Conservation (phyloP, 2,113 vertebrate species). For the Arenaria interpres region DNA sequence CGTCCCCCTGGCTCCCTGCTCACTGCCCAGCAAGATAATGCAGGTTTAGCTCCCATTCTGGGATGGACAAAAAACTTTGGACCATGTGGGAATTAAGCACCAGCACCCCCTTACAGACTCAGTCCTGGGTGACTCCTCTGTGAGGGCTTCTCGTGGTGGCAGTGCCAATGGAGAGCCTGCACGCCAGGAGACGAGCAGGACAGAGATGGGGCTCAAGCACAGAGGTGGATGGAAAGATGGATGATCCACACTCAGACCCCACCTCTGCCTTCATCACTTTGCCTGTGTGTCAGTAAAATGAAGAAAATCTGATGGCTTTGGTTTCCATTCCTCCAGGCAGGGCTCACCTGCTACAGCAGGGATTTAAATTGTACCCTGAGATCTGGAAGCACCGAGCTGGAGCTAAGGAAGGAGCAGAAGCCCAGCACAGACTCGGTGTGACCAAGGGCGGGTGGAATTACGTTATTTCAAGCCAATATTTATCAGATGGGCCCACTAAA, state of each 20-base stretch:
- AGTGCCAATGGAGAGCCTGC: not conserved
- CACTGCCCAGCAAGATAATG: not conserved
- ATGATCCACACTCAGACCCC: not conserved
- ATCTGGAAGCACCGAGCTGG: not conserved
- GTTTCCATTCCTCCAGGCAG: not conserved
- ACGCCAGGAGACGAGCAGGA: not conserved
- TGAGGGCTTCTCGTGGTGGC: not conserved
- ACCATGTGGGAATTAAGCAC: not conserved
- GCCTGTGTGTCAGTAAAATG: not conserved
- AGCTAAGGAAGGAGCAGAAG: not conserved
- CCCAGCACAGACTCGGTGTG: not conserved
- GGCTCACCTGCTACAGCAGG: not conserved
- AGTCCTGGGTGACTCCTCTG: not conserved
- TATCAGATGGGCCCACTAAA: slow-evolving; percentile 49
- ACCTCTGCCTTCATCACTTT: not conserved
- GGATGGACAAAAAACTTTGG: not conserved
- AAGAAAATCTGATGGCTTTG: not conserved
- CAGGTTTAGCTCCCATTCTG: not conserved
- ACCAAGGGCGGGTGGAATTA: not conserved
- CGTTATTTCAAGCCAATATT: not conserved
- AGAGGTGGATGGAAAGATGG: not conserved
- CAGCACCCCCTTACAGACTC: not conserved
- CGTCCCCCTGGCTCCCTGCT: accelerated
- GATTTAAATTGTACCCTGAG: not conserved
- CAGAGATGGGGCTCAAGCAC: not conserved